These are phyloP conservation scores for Centropus unirufus DNA, from an alignment of 2,113 vertebrate genomes.

Conservation along the genomic window DNA sequence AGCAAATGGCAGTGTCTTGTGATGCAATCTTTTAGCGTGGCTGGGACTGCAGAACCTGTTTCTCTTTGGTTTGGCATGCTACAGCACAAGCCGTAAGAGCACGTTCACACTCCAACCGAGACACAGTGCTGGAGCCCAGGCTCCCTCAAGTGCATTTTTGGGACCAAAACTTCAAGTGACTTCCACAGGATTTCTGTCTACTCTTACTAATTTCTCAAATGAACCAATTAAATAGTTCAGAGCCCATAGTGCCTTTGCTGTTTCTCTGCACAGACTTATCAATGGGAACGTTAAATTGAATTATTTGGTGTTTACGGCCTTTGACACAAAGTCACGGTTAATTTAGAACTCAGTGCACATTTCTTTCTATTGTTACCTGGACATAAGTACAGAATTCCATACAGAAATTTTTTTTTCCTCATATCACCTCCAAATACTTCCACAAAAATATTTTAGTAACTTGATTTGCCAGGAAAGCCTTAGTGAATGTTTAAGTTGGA, in stretches of 20 bases:
- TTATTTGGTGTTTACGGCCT: background rate
- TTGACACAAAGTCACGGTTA: background rate
- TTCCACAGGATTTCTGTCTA: background rate
- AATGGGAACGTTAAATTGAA: background rate
- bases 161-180: background rate
- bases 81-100: background rate
- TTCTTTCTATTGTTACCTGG: background rate
- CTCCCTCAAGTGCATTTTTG: background rate
- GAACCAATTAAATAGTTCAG: background rate
- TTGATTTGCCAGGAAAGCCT: background rate
- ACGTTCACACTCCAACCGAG: accelerated
- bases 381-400: background rate
- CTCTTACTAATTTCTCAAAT: background rate
- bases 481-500: background rate
- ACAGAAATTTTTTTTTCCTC: background rate
- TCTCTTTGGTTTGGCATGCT: background rate
- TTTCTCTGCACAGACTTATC: background rate
- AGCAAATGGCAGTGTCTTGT: background rate
- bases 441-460: background rate
- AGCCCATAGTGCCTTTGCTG: background rate
- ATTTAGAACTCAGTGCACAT: background rate
- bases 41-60: background rate
- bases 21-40: background rate
- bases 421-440: background rate
- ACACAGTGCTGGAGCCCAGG: background rate